Percentiles rank a stretch among this genome's conserved stretches.
These are phyloP conservation scores for Myrmecobius fasciatus DNA, from an alignment of 2,113 vertebrate species.

Conservation along the genomic window DNA sequence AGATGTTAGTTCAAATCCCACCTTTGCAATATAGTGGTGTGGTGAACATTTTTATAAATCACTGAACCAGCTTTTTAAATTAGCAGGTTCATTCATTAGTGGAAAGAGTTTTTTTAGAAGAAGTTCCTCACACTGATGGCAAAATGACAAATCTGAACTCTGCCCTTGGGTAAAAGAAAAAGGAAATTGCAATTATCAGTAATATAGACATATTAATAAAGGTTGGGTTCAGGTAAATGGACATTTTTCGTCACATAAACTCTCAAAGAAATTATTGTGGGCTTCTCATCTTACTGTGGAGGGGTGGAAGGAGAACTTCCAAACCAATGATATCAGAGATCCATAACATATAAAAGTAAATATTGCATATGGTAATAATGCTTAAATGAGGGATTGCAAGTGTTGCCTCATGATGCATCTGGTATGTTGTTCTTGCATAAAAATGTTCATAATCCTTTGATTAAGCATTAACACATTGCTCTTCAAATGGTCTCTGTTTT, in stretches of 20 bases:
- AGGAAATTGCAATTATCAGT: not conserved
- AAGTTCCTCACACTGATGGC: not conserved
- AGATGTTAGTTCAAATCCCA: not conserved
- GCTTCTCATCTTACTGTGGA: not conserved
- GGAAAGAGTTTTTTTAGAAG: not conserved
- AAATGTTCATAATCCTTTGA: conserved; percentile 34
- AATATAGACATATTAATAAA: not conserved
- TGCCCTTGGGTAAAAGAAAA: not conserved
- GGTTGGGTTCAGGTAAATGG: not conserved
- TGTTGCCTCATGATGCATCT: not conserved
- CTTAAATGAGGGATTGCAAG: not conserved
- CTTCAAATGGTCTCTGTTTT: not conserved
- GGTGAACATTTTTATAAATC: not conserved
- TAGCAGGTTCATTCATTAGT: not conserved
- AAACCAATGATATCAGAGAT: not conserved
- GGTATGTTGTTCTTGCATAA: not conserved
- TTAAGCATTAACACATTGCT: conserved; percentile 33
- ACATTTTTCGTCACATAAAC: not conserved
- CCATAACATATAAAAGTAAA: not conserved
- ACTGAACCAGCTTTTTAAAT: not conserved
- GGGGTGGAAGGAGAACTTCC: not conserved
- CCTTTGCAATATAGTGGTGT: not conserved
- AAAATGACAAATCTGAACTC: not conserved
- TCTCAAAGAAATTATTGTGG: not conserved
- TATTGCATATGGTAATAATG: not conserved